Percentiles rank a stretch among this genome's conserved stretches.
Evolutionary conservation across 2,888 invertebrate species (phyloP).

Genomic region (Andrena bicolor): DNA sequence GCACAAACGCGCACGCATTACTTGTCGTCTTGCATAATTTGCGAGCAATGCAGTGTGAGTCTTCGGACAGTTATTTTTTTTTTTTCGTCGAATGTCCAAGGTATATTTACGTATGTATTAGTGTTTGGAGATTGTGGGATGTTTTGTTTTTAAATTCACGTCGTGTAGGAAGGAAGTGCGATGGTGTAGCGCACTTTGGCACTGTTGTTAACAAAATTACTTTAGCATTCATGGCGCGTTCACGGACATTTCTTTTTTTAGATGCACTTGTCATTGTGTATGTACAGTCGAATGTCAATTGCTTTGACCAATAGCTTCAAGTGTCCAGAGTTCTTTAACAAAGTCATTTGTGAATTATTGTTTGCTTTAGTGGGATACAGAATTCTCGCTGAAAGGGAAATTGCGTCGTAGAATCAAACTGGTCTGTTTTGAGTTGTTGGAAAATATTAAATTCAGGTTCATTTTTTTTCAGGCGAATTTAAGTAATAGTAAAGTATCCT

Average conservation of each 20-base stretch:
- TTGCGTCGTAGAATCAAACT: background rate
- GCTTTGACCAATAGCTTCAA: conserved; percentile 29
- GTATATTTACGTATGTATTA: background rate
- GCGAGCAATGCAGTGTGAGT: conserved; percentile 14
- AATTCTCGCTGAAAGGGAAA: background rate
- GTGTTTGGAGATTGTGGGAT: background rate
- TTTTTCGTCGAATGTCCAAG: background rate
- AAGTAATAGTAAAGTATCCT: no score
- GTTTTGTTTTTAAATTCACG: background rate
- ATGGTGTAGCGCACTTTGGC: background rate
- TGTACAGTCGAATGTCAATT: conserved; percentile 56
- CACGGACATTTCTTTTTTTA: conserved; percentile 48
- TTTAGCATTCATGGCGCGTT: conserved; percentile 40
- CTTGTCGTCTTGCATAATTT: conserved; percentile 57
- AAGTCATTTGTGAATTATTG: background rate
- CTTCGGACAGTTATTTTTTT: conserved; percentile 21
- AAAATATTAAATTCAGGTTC: no score
- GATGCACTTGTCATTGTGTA: conserved; percentile 34
- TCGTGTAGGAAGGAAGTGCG: background rate
- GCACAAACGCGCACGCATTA: background rate
- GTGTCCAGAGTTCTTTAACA: conserved; percentile 4
- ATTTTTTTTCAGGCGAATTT: no score
- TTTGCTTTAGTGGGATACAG: background rate
- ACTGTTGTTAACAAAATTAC: conserved; percentile 28
- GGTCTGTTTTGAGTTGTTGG: no score